These are phyloP conservation scores for Porites rus DNA, from an alignment of 92 coral and sea anemone genomes.

Conservation along the genomic window DNA sequence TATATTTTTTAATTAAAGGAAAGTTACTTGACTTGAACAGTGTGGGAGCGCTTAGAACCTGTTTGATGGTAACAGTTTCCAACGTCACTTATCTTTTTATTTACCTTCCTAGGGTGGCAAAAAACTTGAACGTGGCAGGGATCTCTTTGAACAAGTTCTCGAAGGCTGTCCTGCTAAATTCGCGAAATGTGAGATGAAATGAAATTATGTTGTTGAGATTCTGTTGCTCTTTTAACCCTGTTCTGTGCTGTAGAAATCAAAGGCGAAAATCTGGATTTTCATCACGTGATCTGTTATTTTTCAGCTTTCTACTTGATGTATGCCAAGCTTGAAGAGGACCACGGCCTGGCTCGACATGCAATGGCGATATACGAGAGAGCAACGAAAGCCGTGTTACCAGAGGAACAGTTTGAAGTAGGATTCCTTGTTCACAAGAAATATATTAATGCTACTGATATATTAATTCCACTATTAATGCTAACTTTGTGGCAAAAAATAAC, in stretches of 20 bases:
- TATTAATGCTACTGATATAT: no score
- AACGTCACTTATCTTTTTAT: not conserved
- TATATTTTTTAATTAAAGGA: no score
- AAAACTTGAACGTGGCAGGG: constrained; percentile 94
- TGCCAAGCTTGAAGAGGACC: constrained; percentile 98
- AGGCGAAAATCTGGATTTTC: no score
- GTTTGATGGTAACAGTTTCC: not conserved
- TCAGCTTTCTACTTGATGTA: constrained; percentile 96
- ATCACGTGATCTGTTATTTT: not conserved
- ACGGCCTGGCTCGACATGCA: constrained; percentile 99
- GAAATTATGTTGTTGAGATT: not conserved
- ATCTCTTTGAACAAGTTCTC: constrained; percentile 96
- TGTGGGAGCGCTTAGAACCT: not conserved
- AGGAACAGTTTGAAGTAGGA: constrained; percentile 94
- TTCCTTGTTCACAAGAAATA: not conserved
- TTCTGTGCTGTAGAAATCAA: no score
- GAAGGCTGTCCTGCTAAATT: constrained; percentile 98
- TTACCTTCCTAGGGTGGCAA: constrained; percentile 84
- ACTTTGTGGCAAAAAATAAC: no score
- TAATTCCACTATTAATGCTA: no score
- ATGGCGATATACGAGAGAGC: constrained; percentile 98
- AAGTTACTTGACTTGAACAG: no score
- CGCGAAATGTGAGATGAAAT: constrained; percentile 74
- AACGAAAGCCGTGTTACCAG: constrained; percentile 93
- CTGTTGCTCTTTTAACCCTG: not conserved